Conservation (phyloP, 2,888 invertebrate genomes). For the Melanargia galathea region DNA sequence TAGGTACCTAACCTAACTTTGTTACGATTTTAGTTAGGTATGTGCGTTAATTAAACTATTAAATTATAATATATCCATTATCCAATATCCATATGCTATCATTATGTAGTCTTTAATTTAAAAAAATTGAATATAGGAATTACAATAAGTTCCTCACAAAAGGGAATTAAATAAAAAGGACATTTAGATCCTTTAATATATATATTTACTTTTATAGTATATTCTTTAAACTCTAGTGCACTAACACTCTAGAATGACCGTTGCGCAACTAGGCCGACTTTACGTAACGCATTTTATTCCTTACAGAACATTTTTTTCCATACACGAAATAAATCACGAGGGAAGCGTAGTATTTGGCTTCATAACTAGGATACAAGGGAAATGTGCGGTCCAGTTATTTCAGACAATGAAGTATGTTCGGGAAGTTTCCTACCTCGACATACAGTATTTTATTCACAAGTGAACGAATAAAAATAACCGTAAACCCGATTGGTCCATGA, state of each 20-base stretch:
- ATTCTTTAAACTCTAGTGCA: background rate
- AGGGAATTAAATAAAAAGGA: no score
- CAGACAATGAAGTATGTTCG: conserved; percentile 19
- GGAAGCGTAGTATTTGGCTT: conserved; percentile 5
- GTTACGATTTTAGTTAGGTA: no score
- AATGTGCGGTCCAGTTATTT: background rate
- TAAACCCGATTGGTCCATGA: conserved; percentile 31
- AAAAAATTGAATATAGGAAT: no score
- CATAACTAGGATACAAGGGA: conserved; percentile 1
- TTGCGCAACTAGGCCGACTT: conserved; percentile 4
- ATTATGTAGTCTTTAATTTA: no score
- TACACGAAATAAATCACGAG: conserved; percentile 10
- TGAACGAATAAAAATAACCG: conserved; percentile 26
- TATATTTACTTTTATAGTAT: no score
- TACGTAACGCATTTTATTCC: conserved; percentile 16
- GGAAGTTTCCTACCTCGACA: conserved; percentile 12
- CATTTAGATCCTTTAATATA: no score
- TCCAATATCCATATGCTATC: no score
- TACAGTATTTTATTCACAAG: conserved; percentile 24
- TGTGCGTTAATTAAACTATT: no score
- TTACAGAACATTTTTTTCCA: conserved; percentile 11
- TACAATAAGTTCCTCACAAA: no score
- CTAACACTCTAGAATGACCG: background rate
- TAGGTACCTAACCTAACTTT: no score
- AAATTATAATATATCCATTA: background rate